A percentile compares a stretch with the other conserved stretches of the same genome.
Evolutionary conservation across 2,888 invertebrate genomes (phyloP).

Genomic region (Hololepta plana): DNA sequence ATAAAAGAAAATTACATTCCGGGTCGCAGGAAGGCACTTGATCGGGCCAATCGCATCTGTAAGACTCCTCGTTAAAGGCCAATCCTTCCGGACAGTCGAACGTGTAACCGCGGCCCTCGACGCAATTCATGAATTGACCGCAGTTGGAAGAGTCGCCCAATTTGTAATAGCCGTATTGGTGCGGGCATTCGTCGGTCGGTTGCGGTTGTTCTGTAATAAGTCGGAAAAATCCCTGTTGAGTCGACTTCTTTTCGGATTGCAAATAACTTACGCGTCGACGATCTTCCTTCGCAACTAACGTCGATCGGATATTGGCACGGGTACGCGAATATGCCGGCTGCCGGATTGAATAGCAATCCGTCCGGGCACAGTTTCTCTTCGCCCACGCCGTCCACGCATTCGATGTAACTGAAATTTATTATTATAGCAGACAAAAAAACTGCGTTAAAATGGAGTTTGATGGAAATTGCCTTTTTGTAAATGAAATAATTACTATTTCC

Average conservation of each 20-base stretch:
- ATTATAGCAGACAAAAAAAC: background rate
- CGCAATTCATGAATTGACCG: constrained; percentile 68
- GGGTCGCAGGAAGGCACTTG: constrained; percentile 63
- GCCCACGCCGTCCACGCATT: constrained; percentile 48
- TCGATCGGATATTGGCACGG: constrained; percentile 77
- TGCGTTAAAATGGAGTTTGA: too few species aligned
- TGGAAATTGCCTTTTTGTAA: too few species aligned
- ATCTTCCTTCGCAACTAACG: constrained; percentile 53
- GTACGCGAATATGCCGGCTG: constrained; percentile 43
- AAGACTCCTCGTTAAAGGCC: constrained; percentile 36
- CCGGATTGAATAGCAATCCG: constrained; percentile 61
- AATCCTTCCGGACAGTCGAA: constrained; percentile 72
- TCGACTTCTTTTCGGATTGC: background rate
- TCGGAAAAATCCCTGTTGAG: background rate
- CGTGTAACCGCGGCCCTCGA: constrained; percentile 49
- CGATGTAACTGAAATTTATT: constrained; percentile 24
- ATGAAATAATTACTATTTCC: too few species aligned
- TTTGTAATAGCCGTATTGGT: constrained; percentile 67
- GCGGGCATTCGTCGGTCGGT: constrained; percentile 62
- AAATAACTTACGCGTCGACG: constrained; percentile 41
- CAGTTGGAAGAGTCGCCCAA: constrained; percentile 49
- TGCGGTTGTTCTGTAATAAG: constrained; percentile 41
- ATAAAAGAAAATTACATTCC: constrained; percentile 38
- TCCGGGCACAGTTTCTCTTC: constrained; percentile 67
- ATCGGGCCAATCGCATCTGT: constrained; percentile 80